Base-by-base conservation (phyloP, 2,797 vertebrate species). In the Glyptemys insculpta region DNA sequence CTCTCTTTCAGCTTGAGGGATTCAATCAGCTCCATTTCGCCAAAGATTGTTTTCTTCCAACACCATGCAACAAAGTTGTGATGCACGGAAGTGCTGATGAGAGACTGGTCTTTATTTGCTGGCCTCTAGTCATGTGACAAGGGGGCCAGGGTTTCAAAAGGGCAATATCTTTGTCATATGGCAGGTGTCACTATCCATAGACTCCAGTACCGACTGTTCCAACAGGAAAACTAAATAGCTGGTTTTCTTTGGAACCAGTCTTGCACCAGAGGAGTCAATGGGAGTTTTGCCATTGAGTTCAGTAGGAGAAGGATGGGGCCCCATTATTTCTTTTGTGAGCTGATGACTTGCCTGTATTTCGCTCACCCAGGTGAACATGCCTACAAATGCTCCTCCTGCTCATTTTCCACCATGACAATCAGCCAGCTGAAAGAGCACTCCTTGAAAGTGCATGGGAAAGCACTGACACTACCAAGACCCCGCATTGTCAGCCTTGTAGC, bases 351-450 rank as follows among this genome's bases (percentile, higher is more conserved):
- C 96, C 92, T 98, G 96, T 98, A 85, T 97, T 95, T 79, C 85
- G 94, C 96, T 96, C 90, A 98, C 97, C 87, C 96, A 99, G 99
- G 99, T 98, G 99, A 99, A 98, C 98, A 99, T 98, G 99, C 98
- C 76, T 99, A 99, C 98, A 99, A 99, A 98, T 99, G 99, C 98
- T 99, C 99, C 93, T 99, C 99, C 91, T 99, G 99, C 98, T 97
- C 99, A 50, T 99, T 99, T 98, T 99, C 99, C 98, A 99, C 99
- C 86, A 99, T 99, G 99, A 99, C 99, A 98, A 99, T 99, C 98
- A 99, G 99, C 98, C 99, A 99, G 98, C 98, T 99, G 98, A 99
- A 99, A 98, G 99, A 99, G 98, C 99, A 99, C 96, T 99, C 99
- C 82, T 98, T 99, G 98, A 99, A 98, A 98, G 99, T 99, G 98